phyloP scores from a whole-genome alignment of 2,797 vertebrate species.

The Alcedo quadribrachys region DNA sequence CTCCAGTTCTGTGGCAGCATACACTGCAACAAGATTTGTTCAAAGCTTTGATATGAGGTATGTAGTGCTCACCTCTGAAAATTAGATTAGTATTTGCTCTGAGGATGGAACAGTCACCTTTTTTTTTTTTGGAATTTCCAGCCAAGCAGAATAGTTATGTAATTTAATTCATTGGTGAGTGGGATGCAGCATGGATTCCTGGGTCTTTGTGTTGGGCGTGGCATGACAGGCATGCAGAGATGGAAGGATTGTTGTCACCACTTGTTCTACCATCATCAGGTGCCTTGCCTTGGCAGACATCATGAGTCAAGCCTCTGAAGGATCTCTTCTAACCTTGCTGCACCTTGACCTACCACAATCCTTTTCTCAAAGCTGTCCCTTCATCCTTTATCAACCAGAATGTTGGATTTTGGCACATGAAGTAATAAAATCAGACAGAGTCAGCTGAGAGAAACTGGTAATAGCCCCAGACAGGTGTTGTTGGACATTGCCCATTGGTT shows the following conservation, averaged over 20 bases:
- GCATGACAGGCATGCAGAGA: neutral
- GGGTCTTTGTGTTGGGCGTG: too few relatives aligned
- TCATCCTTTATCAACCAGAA: neutral
- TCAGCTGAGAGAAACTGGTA: neutral
- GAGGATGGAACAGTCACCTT: neutral
- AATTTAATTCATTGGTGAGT: neutral
- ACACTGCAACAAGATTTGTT: neutral
- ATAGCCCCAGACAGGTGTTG: neutral
- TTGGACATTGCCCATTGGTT: neutral
- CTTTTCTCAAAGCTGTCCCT: neutral
- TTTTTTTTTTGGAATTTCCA: neutral
- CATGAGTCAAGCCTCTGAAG: neutral
- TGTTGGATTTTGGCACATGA: neutral
- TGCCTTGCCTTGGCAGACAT: neutral
- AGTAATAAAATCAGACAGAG: neutral
- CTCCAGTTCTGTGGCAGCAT: neutral
- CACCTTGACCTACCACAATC: neutral
- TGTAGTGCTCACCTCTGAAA: neutral
- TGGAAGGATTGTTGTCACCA: neutral
- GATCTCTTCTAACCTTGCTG: neutral
- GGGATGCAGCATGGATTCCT: rapidly evolving
- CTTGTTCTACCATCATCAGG: neutral
- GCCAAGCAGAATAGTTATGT: neutral
- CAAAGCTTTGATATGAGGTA: neutral
- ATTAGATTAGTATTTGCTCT: neutral